Evolutionary conservation across 2,113 vertebrate genomes (phyloP), one percentile per base, ranked within the genome.

Genomic region (Aegithalos caudatus): DNA sequence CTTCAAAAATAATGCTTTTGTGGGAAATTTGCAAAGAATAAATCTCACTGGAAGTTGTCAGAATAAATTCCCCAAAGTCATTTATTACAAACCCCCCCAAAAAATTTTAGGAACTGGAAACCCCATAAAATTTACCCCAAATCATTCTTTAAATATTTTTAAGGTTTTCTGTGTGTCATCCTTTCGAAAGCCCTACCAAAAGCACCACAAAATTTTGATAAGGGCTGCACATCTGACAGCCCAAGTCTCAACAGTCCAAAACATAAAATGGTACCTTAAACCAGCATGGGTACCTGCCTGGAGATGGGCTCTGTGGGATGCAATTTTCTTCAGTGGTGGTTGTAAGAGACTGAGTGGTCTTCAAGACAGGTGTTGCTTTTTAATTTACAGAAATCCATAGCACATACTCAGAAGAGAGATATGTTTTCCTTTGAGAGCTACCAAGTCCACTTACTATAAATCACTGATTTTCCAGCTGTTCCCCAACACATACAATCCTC

Each of bases 251-350:
- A 16, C 12, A 56, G 44, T 25, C 22, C 40, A 45, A 45, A 90
- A 57, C 28, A 28, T 13, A 28, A 42, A 72, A 29, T 0, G 0
- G 11, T 31, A 23, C 24, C 8, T 29, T 51, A 56, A 74, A 72
- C 7, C 14, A 25, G 8, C 2, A 1, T 10, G 48, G n/a, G 19
- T 60, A 65, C 12, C 27, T 35, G 40, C 0, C 0, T 25, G 37
- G 38, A 31, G 25, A 50, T 4, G 1, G 38, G 24, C 11, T 78
- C 61, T 18, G 10, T 31, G 48, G 60, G 42, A 53, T 65, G 27
- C 10, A 45, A 28, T 57, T 86, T 86, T 54, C 45, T 70, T 60
- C 1, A 1, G 2, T 56, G 19, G 12, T 53, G 24, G 22, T 31
- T 69, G 38, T 44, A 48, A 47, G 17, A 60, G 7, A 13, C 10